phyloP scores from a whole-genome alignment of 2,113 vertebrate genomes.

The Rallus limicola region DNA sequence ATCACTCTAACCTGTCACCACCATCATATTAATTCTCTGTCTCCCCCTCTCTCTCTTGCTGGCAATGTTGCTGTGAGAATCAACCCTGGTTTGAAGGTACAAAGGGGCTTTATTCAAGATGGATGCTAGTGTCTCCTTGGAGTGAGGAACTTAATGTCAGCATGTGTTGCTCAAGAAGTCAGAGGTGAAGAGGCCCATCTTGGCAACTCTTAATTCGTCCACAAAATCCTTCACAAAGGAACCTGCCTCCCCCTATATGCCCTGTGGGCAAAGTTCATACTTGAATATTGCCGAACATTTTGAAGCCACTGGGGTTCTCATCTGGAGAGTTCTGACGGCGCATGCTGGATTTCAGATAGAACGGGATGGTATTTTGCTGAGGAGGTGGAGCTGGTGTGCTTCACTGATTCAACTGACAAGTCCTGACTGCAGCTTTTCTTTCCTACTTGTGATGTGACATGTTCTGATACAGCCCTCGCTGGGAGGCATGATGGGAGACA shows the following conservation, averaged over 20 bases:
- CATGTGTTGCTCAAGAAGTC: slow-evolving; percentile 1
- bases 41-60: slow-evolving; percentile 19
- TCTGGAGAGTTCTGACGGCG: background rate
- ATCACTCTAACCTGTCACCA: slow-evolving; percentile 30
- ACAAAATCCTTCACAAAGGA: background rate
- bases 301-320: background rate
- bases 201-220: background rate
- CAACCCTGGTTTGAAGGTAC: background rate
- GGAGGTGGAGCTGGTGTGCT: background rate
- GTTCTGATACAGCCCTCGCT: background rate
- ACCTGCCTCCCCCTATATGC: background rate
- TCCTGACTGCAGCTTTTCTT: slow-evolving; percentile 45
- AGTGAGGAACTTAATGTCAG: background rate
- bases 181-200: background rate
- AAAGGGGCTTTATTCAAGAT: background rate
- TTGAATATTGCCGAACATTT: slow-evolving; percentile 17
- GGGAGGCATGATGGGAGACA: background rate
- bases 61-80: slow-evolving; percentile 12
- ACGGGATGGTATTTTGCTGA: background rate
- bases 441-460: background rate
- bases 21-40: background rate
- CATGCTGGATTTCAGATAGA: slow-evolving; percentile 25
- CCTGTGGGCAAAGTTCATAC: background rate
- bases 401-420: slow-evolving; percentile 37
- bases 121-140: background rate